Conservation (phyloP, 2,888 invertebrate genomes). For the Heteromurus nitidus region DNA sequence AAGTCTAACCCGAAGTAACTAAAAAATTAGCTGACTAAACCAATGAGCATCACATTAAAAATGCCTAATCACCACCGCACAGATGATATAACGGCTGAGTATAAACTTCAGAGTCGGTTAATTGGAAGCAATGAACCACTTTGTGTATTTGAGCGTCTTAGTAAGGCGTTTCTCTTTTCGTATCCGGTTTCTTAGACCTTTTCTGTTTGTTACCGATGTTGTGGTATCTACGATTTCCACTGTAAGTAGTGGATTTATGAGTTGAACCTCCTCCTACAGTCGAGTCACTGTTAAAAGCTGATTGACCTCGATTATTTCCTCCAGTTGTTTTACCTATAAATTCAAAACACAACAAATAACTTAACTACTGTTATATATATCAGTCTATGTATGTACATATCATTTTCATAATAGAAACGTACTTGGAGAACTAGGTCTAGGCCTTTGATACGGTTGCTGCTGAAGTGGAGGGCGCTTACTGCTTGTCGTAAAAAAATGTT, state of each 20-base stretch:
- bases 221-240: constrained; percentile 43
- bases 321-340: constrained; percentile 43
- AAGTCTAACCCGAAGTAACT: constrained; percentile 1
- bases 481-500: constrained; percentile 18
- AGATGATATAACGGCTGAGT: constrained; percentile 32
- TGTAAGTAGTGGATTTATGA: constrained; percentile 36
- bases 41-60: constrained; percentile 49
- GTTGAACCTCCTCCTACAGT: constrained; percentile 52
- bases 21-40: constrained; percentile 32
- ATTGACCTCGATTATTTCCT: constrained; percentile 53
- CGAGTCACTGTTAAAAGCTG: constrained; percentile 35
- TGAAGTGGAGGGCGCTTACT: constrained; percentile 50
- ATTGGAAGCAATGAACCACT: constrained; percentile 48
- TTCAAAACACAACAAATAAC: constrained; percentile 6
- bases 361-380: too few species aligned
- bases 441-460: constrained; percentile 37
- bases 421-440: constrained; percentile 51
- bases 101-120: constrained; percentile 30
- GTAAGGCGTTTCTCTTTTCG: constrained; percentile 64
- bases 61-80: constrained; percentile 28
- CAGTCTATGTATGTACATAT: too few species aligned
- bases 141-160: constrained; percentile 55
- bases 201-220: constrained; percentile 18
- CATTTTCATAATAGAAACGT: too few species aligned
- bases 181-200: constrained; percentile 63